Base-by-base conservation (phyloP, 2,888 invertebrate species). In the Ctenicera cuprea region DNA sequence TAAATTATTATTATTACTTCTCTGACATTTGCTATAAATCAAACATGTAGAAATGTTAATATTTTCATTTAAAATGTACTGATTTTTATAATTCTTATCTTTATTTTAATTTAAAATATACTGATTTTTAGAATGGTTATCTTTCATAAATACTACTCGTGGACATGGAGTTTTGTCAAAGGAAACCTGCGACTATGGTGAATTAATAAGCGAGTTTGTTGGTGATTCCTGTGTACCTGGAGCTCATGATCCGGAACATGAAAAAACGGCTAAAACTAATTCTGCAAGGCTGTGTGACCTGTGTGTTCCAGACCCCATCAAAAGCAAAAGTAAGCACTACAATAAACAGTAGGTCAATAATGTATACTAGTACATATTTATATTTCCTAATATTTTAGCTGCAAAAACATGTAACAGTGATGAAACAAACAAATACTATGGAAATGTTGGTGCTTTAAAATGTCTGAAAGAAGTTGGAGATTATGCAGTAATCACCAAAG, bases 181-280 rank as follows among this genome's bases (percentile, higher is more conserved):
- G 0, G 79, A 85, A 0, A 88, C 90, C 59, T 92, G 92, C 78
- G 89, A 92, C 82, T 92, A 92, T 84, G 88, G 90, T 0, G 82
- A 85, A 63, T 85, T 89, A 0, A 88, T 91, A 0, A 89, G 89
- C 0, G 87, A 90, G 66, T 90, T 91, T 84, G 90, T 93, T 79
- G 83, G 85, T 1, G 86, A 87, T 0, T 90, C 91, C 2, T 93
- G 93, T 84, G 90, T 91, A 0, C 92, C 92, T 0, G 92, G 92
- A 0, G 90, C 91, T 0, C 77, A 85, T 0, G 90, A 90, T 79
- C 84, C 84, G 0, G 81, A 88, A 0, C 90, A 90, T 75, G 83
- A 87, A 0, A 81, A 87, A 8, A 81, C 85, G n/a, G 71, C 76
- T 11, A 77, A 75, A 16, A 78, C 75, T n/a, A 78, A 84, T 75